Evolutionary conservation across 2,113 vertebrate genomes (phyloP).

Genomic region (Procapra przewalskii): DNA sequence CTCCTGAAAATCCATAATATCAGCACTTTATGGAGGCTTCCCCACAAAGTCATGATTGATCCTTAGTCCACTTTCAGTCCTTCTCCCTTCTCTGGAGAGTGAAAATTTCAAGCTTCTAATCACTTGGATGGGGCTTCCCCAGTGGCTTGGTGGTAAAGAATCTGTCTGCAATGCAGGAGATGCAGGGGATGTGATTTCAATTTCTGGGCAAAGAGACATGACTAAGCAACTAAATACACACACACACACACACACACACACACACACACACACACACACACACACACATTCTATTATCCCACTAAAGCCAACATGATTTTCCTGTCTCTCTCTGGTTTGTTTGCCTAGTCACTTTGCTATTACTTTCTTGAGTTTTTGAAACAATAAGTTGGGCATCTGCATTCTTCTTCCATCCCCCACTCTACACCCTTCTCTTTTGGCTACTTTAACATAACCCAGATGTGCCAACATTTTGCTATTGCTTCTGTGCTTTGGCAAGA

Average conservation of each 20-base stretch:
- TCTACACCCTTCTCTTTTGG: neutral
- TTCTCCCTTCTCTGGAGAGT: neutral
- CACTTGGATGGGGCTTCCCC: neutral
- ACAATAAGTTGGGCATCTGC: neutral
- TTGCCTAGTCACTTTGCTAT: neutral
- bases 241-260: neutral
- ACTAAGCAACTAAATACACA: neutral
- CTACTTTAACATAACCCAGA: neutral
- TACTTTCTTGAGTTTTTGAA: neutral
- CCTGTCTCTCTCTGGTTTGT: neutral
- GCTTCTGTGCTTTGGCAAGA: slow-evolving; percentile 2
- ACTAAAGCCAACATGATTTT: neutral
- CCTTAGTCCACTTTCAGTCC: neutral
- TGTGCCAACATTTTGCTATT: neutral
- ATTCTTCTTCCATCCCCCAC: neutral
- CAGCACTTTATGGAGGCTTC: neutral
- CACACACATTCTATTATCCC: neutral
- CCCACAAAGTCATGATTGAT: neutral
- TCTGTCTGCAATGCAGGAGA: neutral
- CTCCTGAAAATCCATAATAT: neutral
- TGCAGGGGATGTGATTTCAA: neutral
- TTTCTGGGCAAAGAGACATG: neutral
- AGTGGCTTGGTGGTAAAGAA: neutral
- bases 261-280: neutral
- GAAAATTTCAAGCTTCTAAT: neutral